phyloP scores from a whole-genome alignment of 2,888 invertebrate species.

The Spisula solida region DNA sequence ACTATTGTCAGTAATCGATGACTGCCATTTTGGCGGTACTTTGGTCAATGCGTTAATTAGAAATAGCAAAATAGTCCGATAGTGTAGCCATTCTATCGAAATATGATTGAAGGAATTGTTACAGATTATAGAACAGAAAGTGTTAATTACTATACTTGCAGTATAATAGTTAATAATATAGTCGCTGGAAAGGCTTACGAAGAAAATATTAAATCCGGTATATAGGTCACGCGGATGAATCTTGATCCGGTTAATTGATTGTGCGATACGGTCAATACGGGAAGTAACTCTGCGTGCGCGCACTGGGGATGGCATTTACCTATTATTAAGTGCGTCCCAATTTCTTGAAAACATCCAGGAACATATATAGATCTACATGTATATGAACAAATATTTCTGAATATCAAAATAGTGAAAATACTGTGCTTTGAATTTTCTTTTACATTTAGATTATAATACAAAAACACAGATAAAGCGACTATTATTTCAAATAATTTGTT shows the following conservation, averaged over 20 bases:
- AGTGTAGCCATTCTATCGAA: background rate
- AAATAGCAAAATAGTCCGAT: conserved; percentile 48
- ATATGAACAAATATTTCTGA: no score
- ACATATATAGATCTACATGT: no score
- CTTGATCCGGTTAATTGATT: conserved; percentile 42
- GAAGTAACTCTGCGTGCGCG: conserved; percentile 6
- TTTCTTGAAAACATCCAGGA: no score
- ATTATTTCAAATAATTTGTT: no score
- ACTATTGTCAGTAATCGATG: conserved; percentile 49
- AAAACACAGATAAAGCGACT: no score
- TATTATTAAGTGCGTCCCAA: background rate
- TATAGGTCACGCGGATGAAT: conserved; percentile 40
- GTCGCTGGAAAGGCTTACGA: background rate
- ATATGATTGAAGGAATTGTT: background rate
- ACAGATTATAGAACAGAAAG: background rate
- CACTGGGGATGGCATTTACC: background rate
- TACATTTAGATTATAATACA: no score
- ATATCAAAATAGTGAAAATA: no score
- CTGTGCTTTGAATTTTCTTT: no score
- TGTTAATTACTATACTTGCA: background rate
- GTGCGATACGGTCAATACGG: background rate
- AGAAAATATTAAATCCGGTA: background rate
- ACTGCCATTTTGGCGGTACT: conserved; percentile 70
- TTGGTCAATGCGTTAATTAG: conserved; percentile 54
- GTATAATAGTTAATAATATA: background rate